Evolutionary conservation across 2,888 invertebrate genomes (phyloP), one percentile per base, ranked within the genome.

Genomic region (Hipparchia sbordonii): DNA sequence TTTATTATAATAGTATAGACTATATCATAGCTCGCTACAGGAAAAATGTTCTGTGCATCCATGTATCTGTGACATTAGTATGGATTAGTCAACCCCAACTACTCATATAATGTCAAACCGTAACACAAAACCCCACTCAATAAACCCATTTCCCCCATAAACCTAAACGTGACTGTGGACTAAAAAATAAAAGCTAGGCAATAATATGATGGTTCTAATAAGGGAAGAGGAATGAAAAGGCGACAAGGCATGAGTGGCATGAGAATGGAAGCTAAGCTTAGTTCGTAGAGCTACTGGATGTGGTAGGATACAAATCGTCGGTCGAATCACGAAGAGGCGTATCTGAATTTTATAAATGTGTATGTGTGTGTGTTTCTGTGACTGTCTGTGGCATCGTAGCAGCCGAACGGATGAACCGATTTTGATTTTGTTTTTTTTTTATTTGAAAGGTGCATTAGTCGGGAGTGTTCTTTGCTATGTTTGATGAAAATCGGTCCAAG

Each of bases 131-230:
- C 67, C 69, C 72, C 73, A 74, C 76, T 75, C 73, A 74, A 78
- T 79, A 80, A 76, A 79, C 75, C 75, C 77, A 78, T 76, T 76
- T 66, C 68, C 68, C 7, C 61, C 39, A 61, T 61, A 69, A 71
- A 56, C 71, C 77, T 46, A 75, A 74, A 80, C 79, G 79, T 80
- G 79, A 79, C 78, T 76, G 67, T 72, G 74, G 71, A 76, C 71
- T 76, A 77, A 77, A 81, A 81, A 81, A 79, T 71, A 78, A 77
- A 79, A 77, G 77, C 77, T 77, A 80, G 77, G 79, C 82, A 82
- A 83, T 82, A 82, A 83, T 82, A 82, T 80, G 81, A 79, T 79
- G 75, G 77, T 74, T 80, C 75, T 83, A 83, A 83, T 82, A 83
- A 82, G 80, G 77, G 77, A 73, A 76, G 77, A 82, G 80, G 77